Evolutionary conservation across 2,797 vertebrate genomes (phyloP).

Genomic region (Sardinella longiceps): DNA sequence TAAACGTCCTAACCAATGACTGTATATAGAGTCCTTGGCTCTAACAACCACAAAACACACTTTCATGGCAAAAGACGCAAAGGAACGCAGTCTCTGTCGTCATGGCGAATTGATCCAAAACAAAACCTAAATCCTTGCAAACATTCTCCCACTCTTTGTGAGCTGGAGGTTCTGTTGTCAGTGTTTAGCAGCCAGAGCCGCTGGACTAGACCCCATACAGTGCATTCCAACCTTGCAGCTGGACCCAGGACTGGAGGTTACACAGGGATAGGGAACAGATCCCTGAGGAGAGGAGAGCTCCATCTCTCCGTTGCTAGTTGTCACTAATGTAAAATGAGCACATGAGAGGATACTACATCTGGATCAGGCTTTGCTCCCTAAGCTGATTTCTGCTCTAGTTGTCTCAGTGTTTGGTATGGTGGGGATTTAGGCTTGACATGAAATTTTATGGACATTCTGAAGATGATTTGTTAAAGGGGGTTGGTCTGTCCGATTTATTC

Average conservation of each 20-base stretch:
- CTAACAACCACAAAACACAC: background rate
- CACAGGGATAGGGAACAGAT: background rate
- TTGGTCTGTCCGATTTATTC: background rate
- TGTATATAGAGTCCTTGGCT: too few species aligned
- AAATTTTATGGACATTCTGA: background rate
- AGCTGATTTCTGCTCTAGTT: background rate
- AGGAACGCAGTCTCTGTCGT: background rate
- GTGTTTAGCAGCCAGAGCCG: background rate
- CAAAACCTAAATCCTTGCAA: background rate
- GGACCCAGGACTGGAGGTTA: background rate
- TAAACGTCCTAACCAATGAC: background rate
- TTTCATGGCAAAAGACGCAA: background rate
- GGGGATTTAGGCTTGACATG: background rate
- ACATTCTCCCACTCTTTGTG: background rate
- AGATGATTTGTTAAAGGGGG: background rate
- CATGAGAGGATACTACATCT: background rate
- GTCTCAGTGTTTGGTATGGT: background rate
- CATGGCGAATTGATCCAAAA: background rate
- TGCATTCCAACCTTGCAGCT: conserved; percentile 1
- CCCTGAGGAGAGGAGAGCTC: background rate
- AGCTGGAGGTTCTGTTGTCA: background rate
- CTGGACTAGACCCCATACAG: background rate
- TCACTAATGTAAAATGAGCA: background rate
- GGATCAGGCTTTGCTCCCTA: background rate
- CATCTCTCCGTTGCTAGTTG: background rate